These are phyloP conservation scores for Chaetorhynchus papuensis DNA, from an alignment of 2,113 vertebrate genomes.

Conservation along the genomic window DNA sequence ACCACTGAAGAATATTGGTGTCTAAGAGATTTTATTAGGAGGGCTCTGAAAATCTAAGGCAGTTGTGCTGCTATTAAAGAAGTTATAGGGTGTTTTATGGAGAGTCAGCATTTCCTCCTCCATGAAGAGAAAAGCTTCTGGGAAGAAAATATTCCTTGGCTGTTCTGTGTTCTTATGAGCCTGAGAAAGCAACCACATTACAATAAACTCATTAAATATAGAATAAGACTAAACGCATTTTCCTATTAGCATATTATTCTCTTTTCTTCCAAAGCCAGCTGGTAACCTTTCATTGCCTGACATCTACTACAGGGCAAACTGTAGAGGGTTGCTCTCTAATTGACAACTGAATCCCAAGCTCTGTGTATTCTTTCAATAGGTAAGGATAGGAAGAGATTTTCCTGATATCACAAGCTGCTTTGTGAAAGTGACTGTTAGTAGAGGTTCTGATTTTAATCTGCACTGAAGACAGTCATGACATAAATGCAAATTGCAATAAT, in stretches of 20 bases:
- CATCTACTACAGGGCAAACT: not conserved
- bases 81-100: not conserved
- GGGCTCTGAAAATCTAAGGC: not conserved
- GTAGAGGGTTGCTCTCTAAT: constrained; percentile 13
- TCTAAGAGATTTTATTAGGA: not conserved
- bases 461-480: not conserved
- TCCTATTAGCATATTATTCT: constrained; percentile 13
- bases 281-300: constrained; percentile 50
- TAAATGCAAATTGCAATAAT: not conserved
- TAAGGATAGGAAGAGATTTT: not conserved
- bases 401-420: not conserved
- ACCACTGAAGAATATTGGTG: not conserved
- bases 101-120: not conserved
- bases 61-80: not conserved
- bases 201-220: constrained; percentile 59
- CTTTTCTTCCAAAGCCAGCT: constrained; percentile 14
- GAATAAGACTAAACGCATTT: constrained; percentile 47
- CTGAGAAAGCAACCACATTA: not conserved
- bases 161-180: not conserved
- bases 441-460: not conserved
- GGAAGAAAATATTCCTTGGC: not conserved
- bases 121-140: not conserved
- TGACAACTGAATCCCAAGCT: not conserved
- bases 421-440: not conserved
- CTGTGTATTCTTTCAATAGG: not conserved